These are phyloP conservation scores for Tachina fera DNA, from an alignment of 2,888 invertebrate genomes.

Conservation along the genomic window DNA sequence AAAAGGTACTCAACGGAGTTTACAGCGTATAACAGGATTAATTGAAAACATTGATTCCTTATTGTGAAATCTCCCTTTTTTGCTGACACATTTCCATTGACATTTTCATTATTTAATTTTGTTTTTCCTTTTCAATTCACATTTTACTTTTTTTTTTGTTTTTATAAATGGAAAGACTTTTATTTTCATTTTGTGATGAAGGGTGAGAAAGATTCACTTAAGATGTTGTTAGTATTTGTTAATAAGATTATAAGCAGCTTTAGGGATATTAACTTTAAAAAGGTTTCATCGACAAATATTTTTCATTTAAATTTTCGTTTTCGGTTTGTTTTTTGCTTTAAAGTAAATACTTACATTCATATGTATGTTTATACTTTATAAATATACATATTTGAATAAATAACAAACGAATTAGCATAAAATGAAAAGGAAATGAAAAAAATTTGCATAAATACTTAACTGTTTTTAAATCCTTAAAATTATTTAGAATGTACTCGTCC, in stretches of 20 bases:
- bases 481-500: no score
- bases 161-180: background rate
- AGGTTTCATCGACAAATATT: constrained; percentile 45
- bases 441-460: background rate
- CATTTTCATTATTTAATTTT: constrained; percentile 11
- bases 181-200: background rate
- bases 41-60: constrained; percentile 45
- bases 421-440: constrained; percentile 14
- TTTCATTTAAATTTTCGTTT: constrained; percentile 9
- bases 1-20: constrained; percentile 59
- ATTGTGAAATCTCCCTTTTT: background rate
- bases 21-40: constrained; percentile 65
- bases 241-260: constrained; percentile 68
- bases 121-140: constrained; percentile 18
- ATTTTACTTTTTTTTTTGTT: background rate
- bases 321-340: background rate
- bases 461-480: no score
- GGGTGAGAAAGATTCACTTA: constrained; percentile 28
- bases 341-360: no score
- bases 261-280: constrained; percentile 59
- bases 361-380: background rate
- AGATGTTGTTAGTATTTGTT: constrained; percentile 61
- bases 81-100: constrained; percentile 18
- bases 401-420: constrained; percentile 59
- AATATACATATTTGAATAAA: background rate